These are phyloP conservation scores for Coptotermes formosanus DNA, from an alignment of 1,140 invertebrate genomes.

Conservation along the genomic window DNA sequence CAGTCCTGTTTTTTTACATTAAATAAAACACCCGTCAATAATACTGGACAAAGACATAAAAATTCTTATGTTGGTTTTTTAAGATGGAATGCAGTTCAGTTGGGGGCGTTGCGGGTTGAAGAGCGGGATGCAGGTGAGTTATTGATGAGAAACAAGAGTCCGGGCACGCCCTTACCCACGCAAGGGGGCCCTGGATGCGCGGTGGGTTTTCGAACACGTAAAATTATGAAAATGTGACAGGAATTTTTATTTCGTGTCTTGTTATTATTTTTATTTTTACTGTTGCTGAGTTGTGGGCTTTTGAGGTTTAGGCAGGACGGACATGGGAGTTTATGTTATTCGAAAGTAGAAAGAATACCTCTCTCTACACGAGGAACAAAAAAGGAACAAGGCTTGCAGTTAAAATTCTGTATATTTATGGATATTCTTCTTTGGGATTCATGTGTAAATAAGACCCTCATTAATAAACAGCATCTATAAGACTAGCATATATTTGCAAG, in stretches of 20 bases:
- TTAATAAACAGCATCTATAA: not conserved
- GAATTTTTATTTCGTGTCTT: conserved; percentile 18
- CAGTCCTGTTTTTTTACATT: not conserved
- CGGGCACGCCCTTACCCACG: not conserved
- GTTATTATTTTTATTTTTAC: conserved; percentile 8
- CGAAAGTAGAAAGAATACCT: not conserved
- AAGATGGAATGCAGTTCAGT: conserved; percentile 14
- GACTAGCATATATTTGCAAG: too few species aligned
- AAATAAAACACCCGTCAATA: conserved; percentile 1
- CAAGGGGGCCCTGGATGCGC: not conserved
- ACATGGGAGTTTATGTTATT: not conserved
- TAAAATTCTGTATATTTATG: not conserved
- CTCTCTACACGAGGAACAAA: not conserved
- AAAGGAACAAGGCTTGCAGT: not conserved
- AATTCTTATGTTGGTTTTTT: conserved; percentile 7
- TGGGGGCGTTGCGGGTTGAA: not conserved
- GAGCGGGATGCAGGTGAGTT: not conserved
- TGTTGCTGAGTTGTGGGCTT: conserved; percentile 3
- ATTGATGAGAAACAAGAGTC: conserved; percentile 7
- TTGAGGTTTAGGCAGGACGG: not conserved
- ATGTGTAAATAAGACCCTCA: not conserved
- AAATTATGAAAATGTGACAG: conserved; percentile 19
- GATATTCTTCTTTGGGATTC: not conserved
- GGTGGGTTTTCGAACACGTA: conserved; percentile 13
- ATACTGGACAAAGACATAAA: conserved; percentile 8